Evolutionary conservation across 2,113 vertebrate genomes (phyloP).

Genomic region (Mesocricetus auratus): DNA sequence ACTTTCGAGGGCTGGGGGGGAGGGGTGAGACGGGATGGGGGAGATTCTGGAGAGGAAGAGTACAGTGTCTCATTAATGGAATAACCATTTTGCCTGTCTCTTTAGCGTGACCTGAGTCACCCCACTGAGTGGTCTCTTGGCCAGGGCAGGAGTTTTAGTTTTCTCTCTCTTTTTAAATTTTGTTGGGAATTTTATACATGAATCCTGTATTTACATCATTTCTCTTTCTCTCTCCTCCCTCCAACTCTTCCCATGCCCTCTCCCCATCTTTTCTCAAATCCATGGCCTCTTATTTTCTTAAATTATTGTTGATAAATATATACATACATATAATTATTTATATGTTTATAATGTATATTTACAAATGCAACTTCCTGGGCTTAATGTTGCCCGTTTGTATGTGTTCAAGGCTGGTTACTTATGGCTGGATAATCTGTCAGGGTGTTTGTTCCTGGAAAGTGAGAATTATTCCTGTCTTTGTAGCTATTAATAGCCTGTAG

Average conservation of each 20-base stretch:
- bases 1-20: neutral
- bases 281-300: neutral
- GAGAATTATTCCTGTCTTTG: neutral
- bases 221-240: neutral
- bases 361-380: neutral
- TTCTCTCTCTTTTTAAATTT: neutral
- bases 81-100: neutral
- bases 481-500: neutral
- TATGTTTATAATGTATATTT: neutral
- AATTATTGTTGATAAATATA: neutral
- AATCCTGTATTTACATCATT: neutral
- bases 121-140: neutral
- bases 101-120: neutral
- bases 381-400: neutral
- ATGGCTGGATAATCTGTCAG: neutral
- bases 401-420: neutral
- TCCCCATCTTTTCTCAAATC: neutral
- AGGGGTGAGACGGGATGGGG: too few relatives aligned
- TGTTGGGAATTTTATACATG: neutral
- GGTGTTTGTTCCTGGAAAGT: neutral
- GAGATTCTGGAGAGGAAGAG: neutral
- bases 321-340: neutral
- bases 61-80: neutral
- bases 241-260: neutral
- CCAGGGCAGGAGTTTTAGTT: neutral